Percentiles rank a stretch among this genome's conserved stretches.
phyloP scores from a whole-genome alignment of 2,113 vertebrate genomes.

The Strix aluco region DNA sequence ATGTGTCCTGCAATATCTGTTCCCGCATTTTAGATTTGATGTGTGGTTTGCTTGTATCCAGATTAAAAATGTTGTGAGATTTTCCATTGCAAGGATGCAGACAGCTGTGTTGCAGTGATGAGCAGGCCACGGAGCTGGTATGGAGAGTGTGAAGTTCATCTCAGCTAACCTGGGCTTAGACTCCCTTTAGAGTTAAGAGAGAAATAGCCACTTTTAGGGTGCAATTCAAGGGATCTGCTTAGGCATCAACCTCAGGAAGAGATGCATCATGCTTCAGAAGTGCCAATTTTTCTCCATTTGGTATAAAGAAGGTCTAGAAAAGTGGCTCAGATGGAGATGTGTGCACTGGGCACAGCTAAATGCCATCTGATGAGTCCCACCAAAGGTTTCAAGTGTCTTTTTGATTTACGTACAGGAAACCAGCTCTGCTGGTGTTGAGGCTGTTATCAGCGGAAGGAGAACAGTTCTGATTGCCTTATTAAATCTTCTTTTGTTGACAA shows the following conservation, averaged over 20 bases:
- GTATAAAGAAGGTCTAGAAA: background rate
- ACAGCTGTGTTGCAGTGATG: background rate
- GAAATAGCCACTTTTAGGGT: background rate
- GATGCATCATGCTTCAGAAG: background rate
- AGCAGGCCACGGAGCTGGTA: background rate
- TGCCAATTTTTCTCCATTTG: background rate
- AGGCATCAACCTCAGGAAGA: background rate
- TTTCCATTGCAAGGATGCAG: background rate
- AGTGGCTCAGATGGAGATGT: background rate
- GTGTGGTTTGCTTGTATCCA: background rate
- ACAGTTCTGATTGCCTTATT: background rate
- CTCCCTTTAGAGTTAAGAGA: background rate
- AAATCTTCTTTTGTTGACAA: background rate
- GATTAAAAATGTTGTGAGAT: background rate
- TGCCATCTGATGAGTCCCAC: background rate
- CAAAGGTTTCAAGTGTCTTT: background rate
- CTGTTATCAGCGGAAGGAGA: background rate
- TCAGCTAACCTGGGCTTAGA: background rate
- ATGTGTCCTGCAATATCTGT: background rate
- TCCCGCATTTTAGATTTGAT: background rate
- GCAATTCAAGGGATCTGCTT: background rate
- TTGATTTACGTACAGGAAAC: background rate
- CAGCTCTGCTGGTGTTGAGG: background rate
- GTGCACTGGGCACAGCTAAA: background rate
- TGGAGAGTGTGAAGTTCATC: background rate